These are phyloP conservation scores for Platygyra sinensis DNA, from an alignment of 64 coral and sea anemone species.

Conservation along the genomic window DNA sequence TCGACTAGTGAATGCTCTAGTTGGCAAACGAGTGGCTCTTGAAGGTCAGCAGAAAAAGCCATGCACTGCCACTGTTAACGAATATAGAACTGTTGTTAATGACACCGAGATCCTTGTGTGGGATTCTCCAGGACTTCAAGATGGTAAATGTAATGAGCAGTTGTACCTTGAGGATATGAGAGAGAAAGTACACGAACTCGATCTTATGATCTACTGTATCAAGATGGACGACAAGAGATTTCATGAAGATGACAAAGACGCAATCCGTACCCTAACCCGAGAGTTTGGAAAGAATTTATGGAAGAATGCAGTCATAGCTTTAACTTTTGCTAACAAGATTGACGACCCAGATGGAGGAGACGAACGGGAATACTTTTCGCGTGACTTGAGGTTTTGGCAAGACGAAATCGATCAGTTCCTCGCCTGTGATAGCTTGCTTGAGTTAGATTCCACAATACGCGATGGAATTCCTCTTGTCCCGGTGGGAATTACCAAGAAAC, in stretches of 20 bases:
- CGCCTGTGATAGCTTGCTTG: background rate
- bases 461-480: background rate
- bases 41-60: background rate
- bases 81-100: background rate
- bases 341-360: conserved; percentile 26
- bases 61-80: background rate
- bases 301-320: conserved; percentile 14
- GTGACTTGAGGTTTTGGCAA: background rate
- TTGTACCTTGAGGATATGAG: conserved; percentile 1
- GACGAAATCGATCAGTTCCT: background rate
- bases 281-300: conserved; percentile 4
- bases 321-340: conserved; percentile 55
- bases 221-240: conserved; percentile 39
- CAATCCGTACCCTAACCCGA: background rate
- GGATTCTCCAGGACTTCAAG: conserved; percentile 54
- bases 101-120: background rate
- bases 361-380: background rate
- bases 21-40: background rate
- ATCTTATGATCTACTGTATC: conserved; percentile 41
- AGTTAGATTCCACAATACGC: background rate
- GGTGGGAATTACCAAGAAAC: background rate
- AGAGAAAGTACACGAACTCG: background rate
- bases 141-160: background rate
- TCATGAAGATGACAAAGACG: conserved; percentile 2
- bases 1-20: conserved; percentile 33